phyloP scores from a whole-genome alignment of 2,888 invertebrate genomes.

The Argyresthia albistria region DNA sequence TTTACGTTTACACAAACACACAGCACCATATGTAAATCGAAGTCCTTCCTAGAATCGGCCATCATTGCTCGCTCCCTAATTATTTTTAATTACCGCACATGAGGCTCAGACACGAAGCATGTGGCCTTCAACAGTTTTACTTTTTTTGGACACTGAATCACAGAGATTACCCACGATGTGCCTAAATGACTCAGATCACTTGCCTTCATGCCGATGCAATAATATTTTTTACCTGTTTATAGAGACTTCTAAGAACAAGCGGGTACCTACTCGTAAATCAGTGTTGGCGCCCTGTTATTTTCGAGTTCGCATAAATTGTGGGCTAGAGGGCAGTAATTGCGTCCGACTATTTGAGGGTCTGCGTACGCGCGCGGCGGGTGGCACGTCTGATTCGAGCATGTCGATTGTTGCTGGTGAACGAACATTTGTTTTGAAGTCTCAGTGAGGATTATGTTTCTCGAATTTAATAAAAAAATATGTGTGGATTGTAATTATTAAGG shows the following conservation, averaged over 20 bases:
- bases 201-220: neutral
- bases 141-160: conserved; percentile 18
- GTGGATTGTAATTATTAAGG: neutral
- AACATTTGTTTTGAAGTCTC: neutral
- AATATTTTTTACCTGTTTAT: conserved; percentile 35
- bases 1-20: conserved; percentile 30
- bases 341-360: conserved; percentile 19
- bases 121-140: conserved; percentile 60
- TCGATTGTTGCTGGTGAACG: too few species aligned
- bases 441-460: neutral
- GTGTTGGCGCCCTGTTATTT: conserved; percentile 65
- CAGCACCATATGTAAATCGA: conserved; percentile 58
- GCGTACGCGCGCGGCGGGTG: conserved; percentile 44
- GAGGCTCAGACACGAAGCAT: conserved; percentile 37
- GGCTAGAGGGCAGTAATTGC: conserved; percentile 32
- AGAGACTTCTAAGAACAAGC: conserved; percentile 47
- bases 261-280: conserved; percentile 55
- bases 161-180: neutral
- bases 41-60: conserved; percentile 64
- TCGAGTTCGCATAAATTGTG: conserved; percentile 44
- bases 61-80: conserved; percentile 63
- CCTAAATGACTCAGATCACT: neutral
- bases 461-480: neutral
- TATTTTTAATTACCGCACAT: conserved; percentile 68
- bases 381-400: conserved; percentile 9